A percentile compares a stretch with the other conserved stretches of the same genome.
Conservation (phyloP, 2,888 invertebrate species). For the Pteria penguin region DNA sequence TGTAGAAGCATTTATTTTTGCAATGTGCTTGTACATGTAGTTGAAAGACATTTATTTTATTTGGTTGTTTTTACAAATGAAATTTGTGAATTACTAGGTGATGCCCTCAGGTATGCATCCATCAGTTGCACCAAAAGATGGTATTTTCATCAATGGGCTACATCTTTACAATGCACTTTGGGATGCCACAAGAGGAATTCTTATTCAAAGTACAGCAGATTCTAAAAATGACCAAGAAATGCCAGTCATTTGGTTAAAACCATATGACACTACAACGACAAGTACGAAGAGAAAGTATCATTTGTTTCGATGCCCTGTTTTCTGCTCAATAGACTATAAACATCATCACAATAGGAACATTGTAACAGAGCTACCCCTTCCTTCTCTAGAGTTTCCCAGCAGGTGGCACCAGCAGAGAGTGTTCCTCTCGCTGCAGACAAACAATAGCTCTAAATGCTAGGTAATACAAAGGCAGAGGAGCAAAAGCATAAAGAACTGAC, state of each 20-base stretch:
- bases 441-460: no score
- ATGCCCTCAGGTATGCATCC: conserved; percentile 68
- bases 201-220: conserved; percentile 61
- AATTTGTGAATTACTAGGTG: no score
- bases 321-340: conserved; percentile 54
- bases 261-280: conserved; percentile 51
- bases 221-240: conserved; percentile 52
- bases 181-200: conserved; percentile 63
- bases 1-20: no score
- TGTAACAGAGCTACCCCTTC: conserved; percentile 62
- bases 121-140: conserved; percentile 63
- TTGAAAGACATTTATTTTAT: no score
- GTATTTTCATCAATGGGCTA: conserved; percentile 70
- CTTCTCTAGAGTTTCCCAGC: conserved; percentile 53
- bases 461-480: no score
- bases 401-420: conserved; percentile 67
- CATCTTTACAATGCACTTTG: conserved; percentile 74
- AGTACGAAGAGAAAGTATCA: conserved; percentile 42
- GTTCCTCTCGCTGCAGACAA: conserved; percentile 56
- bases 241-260: conserved; percentile 73
- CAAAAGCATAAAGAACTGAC: no score
- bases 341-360: conserved; percentile 60
- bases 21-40: no score
- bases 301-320: conserved; percentile 68
- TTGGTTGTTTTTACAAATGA: no score